phyloP scores from a whole-genome alignment of 1,140 invertebrate species.

The Polypedilum pembai region DNA sequence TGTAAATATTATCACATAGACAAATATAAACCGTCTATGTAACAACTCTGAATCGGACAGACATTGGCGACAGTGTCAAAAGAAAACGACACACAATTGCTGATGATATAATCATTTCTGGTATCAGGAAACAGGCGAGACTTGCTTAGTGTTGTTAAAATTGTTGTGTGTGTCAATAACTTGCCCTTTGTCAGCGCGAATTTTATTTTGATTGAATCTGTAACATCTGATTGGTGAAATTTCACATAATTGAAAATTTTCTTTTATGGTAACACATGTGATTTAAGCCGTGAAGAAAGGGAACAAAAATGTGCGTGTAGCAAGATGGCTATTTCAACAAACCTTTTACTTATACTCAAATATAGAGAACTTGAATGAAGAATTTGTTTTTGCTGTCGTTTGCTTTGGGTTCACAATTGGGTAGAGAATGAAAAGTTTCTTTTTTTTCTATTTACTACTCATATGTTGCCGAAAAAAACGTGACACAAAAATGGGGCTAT shows the following conservation, averaged over 20 bases:
- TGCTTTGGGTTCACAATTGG: background rate
- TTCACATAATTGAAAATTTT: constrained; percentile 1
- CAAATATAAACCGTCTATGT: too few species aligned
- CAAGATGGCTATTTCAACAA: background rate
- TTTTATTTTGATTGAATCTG: background rate
- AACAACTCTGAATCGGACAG: too few species aligned
- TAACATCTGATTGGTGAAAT: background rate
- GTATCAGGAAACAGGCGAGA: too few species aligned
- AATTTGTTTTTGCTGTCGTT: constrained; percentile 17
- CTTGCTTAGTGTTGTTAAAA: too few species aligned
- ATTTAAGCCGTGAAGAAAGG: background rate
- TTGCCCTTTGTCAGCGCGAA: too few species aligned
- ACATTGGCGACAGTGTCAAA: too few species aligned
- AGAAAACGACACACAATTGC: too few species aligned
- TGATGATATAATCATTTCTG: too few species aligned
- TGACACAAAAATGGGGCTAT: background rate
- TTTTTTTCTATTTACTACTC: background rate
- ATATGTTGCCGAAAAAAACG: background rate
- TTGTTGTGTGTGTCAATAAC: too few species aligned
- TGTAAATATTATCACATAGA: too few species aligned
- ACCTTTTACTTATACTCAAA: background rate
- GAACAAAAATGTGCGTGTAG: background rate
- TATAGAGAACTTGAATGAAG: background rate
- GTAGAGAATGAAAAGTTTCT: background rate
- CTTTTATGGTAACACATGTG: background rate